A percentile compares a stretch with the other conserved stretches of the same genome.
phyloP scores from a whole-genome alignment of 2,888 invertebrate genomes.

The Caenorhabditis doughertyi region DNA sequence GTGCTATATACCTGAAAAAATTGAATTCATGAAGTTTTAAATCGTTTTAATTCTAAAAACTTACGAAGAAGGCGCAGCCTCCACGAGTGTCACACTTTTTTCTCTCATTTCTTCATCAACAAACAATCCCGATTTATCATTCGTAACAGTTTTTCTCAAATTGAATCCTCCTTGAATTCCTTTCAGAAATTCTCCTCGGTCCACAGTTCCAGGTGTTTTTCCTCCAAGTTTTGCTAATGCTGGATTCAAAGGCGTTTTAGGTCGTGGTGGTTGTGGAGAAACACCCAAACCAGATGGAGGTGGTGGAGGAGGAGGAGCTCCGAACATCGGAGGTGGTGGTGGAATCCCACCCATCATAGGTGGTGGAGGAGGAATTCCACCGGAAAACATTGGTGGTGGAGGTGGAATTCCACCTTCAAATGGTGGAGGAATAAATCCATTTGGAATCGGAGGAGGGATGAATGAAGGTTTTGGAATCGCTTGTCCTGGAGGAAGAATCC shows the following conservation, averaged over 20 bases:
- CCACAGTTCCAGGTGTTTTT: slow-evolving; percentile 64
- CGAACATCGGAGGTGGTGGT: slow-evolving; percentile 65
- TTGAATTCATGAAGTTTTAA: background rate
- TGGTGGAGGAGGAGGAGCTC: slow-evolving; percentile 68
- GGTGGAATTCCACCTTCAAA: slow-evolving; percentile 49
- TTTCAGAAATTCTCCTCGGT: slow-evolving; percentile 72
- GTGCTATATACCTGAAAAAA: slow-evolving; percentile 60
- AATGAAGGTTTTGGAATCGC: slow-evolving; percentile 43
- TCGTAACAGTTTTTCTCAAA: slow-evolving; percentile 75
- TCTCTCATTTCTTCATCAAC: slow-evolving; percentile 75
- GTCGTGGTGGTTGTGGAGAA: slow-evolving; percentile 50
- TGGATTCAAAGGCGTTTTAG: slow-evolving; percentile 66
- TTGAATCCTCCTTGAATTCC: slow-evolving; percentile 72
- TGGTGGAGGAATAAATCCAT: slow-evolving; percentile 46
- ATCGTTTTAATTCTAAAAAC: slow-evolving; percentile 9
- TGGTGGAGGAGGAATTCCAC: slow-evolving; percentile 69
- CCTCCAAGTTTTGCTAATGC: slow-evolving; percentile 74
- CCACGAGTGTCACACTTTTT: slow-evolving; percentile 63
- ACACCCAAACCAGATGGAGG: slow-evolving; percentile 25
- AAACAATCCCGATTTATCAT: slow-evolving; percentile 77
- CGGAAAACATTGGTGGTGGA: slow-evolving; percentile 53
- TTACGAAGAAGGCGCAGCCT: slow-evolving; percentile 64
- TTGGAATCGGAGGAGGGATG: slow-evolving; percentile 53
- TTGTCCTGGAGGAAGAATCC: slow-evolving; percentile 63
- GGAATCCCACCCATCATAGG: slow-evolving; percentile 47